Evolutionary conservation across 2,113 vertebrate species (phyloP).

Genomic region (Salvelinus alpinus): DNA sequence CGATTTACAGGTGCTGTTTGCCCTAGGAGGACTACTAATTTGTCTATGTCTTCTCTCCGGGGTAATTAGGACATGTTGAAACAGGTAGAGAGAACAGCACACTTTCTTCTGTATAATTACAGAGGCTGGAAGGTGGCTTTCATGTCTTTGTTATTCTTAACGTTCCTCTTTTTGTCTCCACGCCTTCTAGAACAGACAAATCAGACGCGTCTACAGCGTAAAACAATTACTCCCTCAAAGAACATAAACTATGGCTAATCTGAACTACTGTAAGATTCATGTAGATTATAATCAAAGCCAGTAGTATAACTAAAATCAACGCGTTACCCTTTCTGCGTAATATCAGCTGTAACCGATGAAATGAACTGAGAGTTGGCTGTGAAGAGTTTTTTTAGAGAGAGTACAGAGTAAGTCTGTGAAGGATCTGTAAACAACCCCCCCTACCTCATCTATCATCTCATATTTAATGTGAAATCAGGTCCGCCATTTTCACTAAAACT

Average conservation of each 20-base stretch:
- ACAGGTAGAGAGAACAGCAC: slow-evolving; percentile 16
- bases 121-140: slow-evolving; percentile 5
- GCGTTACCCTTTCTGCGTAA: too few relatives aligned
- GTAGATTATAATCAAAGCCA: too few relatives aligned
- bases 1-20: too few relatives aligned
- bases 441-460: not conserved
- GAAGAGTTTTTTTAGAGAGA: too few relatives aligned
- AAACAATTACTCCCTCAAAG: not conserved
- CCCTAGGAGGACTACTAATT: too few relatives aligned
- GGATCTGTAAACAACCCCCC: too few relatives aligned
- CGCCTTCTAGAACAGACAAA: not conserved
- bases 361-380: too few relatives aligned
- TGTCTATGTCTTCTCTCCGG: too few relatives aligned
- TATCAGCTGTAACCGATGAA: too few relatives aligned
- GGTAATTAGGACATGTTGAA: slow-evolving; percentile 45
- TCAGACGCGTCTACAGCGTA: not conserved
- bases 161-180: not conserved
- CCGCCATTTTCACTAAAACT: slow-evolving; percentile 16
- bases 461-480: slow-evolving; percentile 22
- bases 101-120: slow-evolving; percentile 31
- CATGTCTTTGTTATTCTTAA: not conserved
- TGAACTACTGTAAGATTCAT: not conserved
- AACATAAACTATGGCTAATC: not conserved
- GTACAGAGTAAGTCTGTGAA: too few relatives aligned
- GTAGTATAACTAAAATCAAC: too few relatives aligned